Evolutionary conservation across 2,888 invertebrate genomes (phyloP).

Genomic region (Agriopis aurantiaria): DNA sequence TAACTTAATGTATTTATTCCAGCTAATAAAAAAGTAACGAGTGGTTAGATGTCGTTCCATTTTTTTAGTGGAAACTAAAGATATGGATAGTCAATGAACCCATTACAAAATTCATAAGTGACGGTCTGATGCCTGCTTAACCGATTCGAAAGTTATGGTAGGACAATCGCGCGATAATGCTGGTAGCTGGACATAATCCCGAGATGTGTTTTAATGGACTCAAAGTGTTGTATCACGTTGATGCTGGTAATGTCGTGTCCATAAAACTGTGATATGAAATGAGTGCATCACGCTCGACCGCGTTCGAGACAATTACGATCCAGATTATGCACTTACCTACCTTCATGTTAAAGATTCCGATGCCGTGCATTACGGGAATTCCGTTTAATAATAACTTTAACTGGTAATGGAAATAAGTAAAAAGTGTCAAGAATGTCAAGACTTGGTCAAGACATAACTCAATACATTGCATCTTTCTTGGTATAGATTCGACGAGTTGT

Average conservation of each 20-base stretch:
- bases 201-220: conserved; percentile 77
- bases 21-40: conserved; percentile 22
- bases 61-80: conserved; percentile 54
- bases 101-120: conserved; percentile 57
- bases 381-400: conserved; percentile 21
- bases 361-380: conserved; percentile 27
- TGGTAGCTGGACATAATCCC: conserved; percentile 68
- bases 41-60: conserved; percentile 34
- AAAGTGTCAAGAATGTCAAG: not conserved
- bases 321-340: conserved; percentile 16
- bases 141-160: conserved; percentile 60
- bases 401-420: conserved; percentile 16
- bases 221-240: conserved; percentile 62
- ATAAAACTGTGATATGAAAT: conserved; percentile 63
- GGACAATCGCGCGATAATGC: conserved; percentile 68
- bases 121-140: conserved; percentile 42
- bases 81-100: conserved; percentile 65
- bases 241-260: conserved; percentile 72
- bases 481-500: not conserved
- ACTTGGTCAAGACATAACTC: no score
- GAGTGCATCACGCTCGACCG: conserved; percentile 49
- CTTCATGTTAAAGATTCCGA: conserved; percentile 24
- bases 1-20: conserved; percentile 18
- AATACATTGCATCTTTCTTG: conserved; percentile 1
- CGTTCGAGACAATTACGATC: conserved; percentile 34